Conservation (phyloP, 2,113 vertebrate genomes). For the Cnemophilus loriae region DNA sequence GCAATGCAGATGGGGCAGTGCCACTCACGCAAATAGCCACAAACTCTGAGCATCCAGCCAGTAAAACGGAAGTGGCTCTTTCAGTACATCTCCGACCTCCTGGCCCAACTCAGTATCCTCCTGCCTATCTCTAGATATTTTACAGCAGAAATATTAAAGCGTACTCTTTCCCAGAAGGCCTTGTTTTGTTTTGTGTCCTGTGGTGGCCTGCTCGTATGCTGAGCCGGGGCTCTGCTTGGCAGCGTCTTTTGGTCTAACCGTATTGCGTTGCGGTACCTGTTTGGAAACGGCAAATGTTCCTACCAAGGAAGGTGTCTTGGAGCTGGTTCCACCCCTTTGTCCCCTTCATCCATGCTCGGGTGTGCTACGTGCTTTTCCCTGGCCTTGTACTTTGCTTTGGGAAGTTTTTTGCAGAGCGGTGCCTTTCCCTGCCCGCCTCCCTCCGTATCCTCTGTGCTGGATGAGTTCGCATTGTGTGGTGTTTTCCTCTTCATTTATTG, state of each 20-base stretch:
- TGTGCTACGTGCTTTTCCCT: fast-evolving
- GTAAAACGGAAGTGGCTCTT: background rate
- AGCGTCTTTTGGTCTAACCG: background rate
- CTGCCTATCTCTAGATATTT: background rate
- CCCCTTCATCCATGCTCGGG: fast-evolving
- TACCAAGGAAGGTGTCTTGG: background rate
- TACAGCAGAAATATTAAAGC: background rate
- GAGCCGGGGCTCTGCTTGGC: conserved; percentile 20
- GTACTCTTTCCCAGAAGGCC: background rate
- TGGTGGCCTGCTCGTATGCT: background rate
- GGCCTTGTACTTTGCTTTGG: background rate
- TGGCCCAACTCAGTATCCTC: background rate
- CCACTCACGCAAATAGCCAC: fast-evolving
- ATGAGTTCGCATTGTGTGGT: conserved; percentile 61
- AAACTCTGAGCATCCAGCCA: background rate
- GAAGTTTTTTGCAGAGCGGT: background rate
- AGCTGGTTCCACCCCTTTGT: background rate
- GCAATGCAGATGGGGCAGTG: background rate
- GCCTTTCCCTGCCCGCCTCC: background rate
- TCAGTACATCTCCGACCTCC: background rate
- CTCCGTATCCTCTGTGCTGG: conserved; percentile 10
- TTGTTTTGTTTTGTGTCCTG: background rate
- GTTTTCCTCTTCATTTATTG: conserved; percentile 66
- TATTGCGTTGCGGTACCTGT: background rate
- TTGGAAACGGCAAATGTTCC: background rate